Base-by-base conservation (phyloP, 2,113 vertebrate genomes). In the Thalassarche chlororhynchos region DNA sequence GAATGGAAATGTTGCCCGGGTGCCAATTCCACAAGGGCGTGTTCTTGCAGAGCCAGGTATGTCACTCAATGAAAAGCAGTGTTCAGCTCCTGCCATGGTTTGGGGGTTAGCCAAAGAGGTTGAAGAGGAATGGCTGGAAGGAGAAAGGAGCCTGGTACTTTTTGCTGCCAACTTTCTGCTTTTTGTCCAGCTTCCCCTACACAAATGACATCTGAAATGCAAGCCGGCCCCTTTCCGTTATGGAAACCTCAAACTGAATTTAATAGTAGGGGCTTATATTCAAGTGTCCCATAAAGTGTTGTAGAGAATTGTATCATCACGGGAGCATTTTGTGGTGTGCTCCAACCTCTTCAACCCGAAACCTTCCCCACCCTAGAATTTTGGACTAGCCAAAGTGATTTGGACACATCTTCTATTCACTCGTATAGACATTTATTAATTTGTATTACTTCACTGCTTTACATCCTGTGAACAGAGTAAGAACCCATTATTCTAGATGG, bases 21-120 rank as follows among this genome's bases (percentile, higher is more conserved):
- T 96, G 94, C 97, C 97, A 96, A 58, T 95, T 96, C 89, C 91
- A 96, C 96, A 97, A 95, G 95, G 95, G 94, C 1, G 84, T 94
- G 91, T 94, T 96, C 89, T 92, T 93, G 87, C 94, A 94, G 65
- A 95, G 84, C 93, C 97, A 97, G 95, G 94, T 96, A 96, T 93
- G 93, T 94, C 94, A 96, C 93, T 93, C 95, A 94, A 95, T 97
- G 96, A 96, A 97, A 96, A 93, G 77, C 81, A 83, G 87, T 62
- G 89, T 96, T 96, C 81, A 89, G 70, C 89, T 83, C n/a, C 70
- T 97, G 89, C 81, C 94, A 95, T 93, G 95, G 87, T 96, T 95
- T 97, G 93, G 80, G 81, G 87, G 38, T 70, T 92, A 92, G 93
- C 94, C 86, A 95, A 95, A 96, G 96, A 96, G 61, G 69, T 72